A percentile compares a stretch with the other conserved stretches of the same genome.
Conservation (phyloP, 2,797 vertebrate genomes). For the Gymnoscopelus microlampas region DNA sequence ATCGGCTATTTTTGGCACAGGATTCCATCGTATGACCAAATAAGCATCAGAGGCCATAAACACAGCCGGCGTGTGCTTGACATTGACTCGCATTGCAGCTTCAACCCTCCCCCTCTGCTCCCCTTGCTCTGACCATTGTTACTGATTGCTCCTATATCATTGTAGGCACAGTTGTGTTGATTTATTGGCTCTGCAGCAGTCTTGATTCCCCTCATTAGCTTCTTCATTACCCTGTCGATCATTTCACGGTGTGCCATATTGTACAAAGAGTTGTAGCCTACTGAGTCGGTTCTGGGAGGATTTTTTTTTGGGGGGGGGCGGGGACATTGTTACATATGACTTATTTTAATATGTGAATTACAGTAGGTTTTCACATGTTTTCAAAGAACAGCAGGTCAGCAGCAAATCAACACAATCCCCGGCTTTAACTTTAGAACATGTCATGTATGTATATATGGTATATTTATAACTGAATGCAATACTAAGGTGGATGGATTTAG, state of each 20-base stretch:
- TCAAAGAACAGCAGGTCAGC: too few species aligned
- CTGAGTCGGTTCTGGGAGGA: constrained; percentile 40
- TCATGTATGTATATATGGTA: too few species aligned
- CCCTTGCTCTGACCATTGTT: constrained; percentile 59
- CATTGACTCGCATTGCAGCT: constrained; percentile 60
- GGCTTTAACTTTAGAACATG: too few species aligned
- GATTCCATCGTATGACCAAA: too few species aligned
- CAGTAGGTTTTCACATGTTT: too few species aligned
- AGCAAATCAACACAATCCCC: too few species aligned
- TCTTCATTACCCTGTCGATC: constrained; percentile 79
- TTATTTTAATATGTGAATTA: too few species aligned
- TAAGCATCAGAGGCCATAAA: constrained; percentile 33
- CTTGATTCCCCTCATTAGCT: constrained; percentile 83
- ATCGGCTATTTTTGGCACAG: too few species aligned
- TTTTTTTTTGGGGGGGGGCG: constrained; percentile 3
- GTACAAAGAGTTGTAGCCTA: constrained; percentile 49
- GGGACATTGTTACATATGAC: too few species aligned
- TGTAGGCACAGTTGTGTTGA: constrained; percentile 76
- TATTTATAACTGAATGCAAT: too few species aligned
- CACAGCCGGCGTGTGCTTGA: constrained; percentile 46
- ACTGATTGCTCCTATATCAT: constrained; percentile 72
- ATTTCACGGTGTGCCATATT: constrained; percentile 65
- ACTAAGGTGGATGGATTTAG: too few species aligned
- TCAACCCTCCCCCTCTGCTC: constrained; percentile 16
- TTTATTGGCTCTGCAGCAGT: constrained; percentile 76